Evolutionary conservation across 2,113 vertebrate species (phyloP).

Genomic region (Macquaria australasica): DNA sequence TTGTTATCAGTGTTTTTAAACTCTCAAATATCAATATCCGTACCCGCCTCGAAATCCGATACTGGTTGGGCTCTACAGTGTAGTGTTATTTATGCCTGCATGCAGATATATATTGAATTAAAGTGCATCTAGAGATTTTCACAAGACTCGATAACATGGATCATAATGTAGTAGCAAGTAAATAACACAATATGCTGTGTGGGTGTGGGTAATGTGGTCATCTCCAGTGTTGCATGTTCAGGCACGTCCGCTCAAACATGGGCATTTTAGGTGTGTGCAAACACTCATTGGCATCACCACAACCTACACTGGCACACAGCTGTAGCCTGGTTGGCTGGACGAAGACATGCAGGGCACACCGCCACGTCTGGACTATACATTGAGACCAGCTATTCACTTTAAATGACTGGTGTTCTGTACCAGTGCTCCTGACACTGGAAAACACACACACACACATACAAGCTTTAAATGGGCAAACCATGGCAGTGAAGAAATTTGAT

Average conservation of each 20-base stretch:
- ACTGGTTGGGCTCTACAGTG: too few relatives aligned
- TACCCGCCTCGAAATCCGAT: neutral
- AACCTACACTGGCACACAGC: slow-evolving; percentile 28
- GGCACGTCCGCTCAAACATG: slow-evolving; percentile 33
- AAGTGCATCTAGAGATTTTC: neutral
- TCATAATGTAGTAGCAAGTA: neutral
- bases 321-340: slow-evolving; percentile 30
- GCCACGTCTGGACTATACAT: slow-evolving; percentile 47
- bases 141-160: neutral
- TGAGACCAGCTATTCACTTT: slow-evolving; percentile 7
- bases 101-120: neutral
- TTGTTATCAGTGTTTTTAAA: neutral
- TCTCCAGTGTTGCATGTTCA: slow-evolving; percentile 18
- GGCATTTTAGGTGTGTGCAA: slow-evolving; percentile 6
- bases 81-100: neutral
- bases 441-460: neutral
- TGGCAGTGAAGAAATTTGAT: slow-evolving; percentile 7
- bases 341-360: slow-evolving; percentile 26
- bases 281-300: slow-evolving; percentile 29
- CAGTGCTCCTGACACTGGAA: neutral
- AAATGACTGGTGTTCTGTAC: slow-evolving; percentile 2
- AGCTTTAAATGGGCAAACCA: slow-evolving; percentile 7
- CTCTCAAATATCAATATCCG: neutral
- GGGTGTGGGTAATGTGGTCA: neutral
- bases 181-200: slow-evolving; percentile 8